Base-by-base conservation (phyloP, 2,888 invertebrate species). In the Hirtodrosophila alboralis region DNA sequence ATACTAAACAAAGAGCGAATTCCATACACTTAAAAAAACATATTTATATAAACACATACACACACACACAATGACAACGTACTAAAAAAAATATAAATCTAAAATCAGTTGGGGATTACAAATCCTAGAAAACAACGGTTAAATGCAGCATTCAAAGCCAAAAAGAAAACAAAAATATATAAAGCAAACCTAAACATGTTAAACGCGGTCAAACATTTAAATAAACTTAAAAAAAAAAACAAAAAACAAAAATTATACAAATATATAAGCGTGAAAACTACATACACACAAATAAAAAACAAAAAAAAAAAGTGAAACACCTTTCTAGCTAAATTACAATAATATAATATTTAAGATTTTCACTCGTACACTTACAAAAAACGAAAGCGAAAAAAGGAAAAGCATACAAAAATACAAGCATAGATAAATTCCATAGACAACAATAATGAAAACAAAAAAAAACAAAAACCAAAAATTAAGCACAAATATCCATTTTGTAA, bases 251-350 rank as follows among this genome's bases (percentile, higher is more conserved):
- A 41, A 52, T 37, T 48, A 61, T 53, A 43, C 57, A 80, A 64
- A 40, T 54, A 51, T 60, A 40, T 73, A 69, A 68, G 62, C 47
- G 58, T 16, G 18, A 73, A 56, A 26, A 56, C 31, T 31, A 56
- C 48, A 57, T 13, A 47, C 28, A 63, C 40, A 49, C 27, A 37
- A 16, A 41, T 12, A 34, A 21, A 37, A 44, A 49, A 59, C 53
- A 31, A 47, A 12, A 18, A 64, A 40, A 14, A 71, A 49, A 62
- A 43, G 34, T 5, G 1, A 33, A 52, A 59, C 69, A 73, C 69
- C 67, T 61, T 75, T 78, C 79, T 78, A 78, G 78, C 80, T 79
- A 79, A 78, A 85, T 78, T 85, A 75, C 78, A 78, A 83, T 83
- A 78, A 85, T 78, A 75, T 49, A 68, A 40, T 49, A 64, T 37